A percentile compares a stretch with the other conserved stretches of the same genome.
phyloP scores from a whole-genome alignment of 2,888 invertebrate genomes.

The Megaustenia siamemsis region DNA sequence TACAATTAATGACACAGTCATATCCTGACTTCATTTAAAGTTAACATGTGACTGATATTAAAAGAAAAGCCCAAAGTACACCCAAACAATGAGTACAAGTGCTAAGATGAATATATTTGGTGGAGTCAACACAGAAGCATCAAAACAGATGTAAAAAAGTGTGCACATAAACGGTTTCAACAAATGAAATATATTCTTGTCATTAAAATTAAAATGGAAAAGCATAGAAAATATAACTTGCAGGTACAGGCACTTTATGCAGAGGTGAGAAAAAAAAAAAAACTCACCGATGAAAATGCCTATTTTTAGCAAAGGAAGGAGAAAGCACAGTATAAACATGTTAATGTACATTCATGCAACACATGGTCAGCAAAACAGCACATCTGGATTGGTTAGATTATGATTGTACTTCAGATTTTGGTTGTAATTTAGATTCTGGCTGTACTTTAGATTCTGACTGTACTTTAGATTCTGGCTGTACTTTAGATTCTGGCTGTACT shows the following conservation, averaged over 20 bases:
- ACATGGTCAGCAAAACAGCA: slow-evolving; percentile 30
- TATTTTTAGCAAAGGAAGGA: slow-evolving; percentile 50
- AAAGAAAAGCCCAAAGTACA: too few species aligned
- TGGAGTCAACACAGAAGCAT: neutral
- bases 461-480: too few species aligned
- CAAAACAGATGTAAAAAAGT: neutral
- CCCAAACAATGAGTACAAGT: neutral
- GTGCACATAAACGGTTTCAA: neutral
- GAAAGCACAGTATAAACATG: slow-evolving; percentile 49
- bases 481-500: too few species aligned
- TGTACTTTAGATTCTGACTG: too few species aligned
- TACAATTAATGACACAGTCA: too few species aligned
- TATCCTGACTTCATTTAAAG: too few species aligned
- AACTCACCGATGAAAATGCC: slow-evolving; percentile 53
- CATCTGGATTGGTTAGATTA: slow-evolving; percentile 1
- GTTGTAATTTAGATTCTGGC: too few species aligned
- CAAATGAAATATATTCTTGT: neutral
- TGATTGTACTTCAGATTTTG: too few species aligned
- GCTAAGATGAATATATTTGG: neutral
- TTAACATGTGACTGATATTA: too few species aligned
- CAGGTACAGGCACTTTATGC: slow-evolving; percentile 20
- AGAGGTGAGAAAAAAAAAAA: too few species aligned
- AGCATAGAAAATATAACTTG: neutral
- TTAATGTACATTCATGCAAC: slow-evolving; percentile 52
- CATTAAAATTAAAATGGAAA: neutral